These are phyloP conservation scores for Dasypus novemcinctus DNA, from an alignment of 2,113 vertebrate species.

Conservation along the genomic window DNA sequence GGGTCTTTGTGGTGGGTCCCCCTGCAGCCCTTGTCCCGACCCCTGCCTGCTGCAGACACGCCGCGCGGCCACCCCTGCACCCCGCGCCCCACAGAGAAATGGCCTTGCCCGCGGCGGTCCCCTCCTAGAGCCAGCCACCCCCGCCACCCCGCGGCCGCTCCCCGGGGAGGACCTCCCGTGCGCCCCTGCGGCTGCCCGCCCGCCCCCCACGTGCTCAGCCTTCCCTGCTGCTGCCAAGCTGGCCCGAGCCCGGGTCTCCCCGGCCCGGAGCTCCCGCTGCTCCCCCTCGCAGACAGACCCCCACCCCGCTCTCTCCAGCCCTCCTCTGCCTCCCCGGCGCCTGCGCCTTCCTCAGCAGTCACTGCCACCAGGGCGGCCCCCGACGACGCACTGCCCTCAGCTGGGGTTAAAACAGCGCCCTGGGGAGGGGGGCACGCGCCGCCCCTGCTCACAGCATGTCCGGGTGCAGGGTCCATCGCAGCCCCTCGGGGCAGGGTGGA, in stretches of 20 bases:
- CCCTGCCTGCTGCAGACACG: too few relatives aligned
- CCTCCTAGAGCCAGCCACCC: too few relatives aligned
- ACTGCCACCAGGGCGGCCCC: not conserved
- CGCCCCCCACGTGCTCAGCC: too few relatives aligned
- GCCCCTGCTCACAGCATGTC: not conserved
- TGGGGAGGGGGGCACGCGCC: not conserved
- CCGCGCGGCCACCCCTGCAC: not conserved
- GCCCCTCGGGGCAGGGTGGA: not conserved
- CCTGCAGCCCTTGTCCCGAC: not conserved
- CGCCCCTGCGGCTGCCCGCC: not conserved
- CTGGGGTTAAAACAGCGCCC: not conserved
- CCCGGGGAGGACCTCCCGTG: not conserved
- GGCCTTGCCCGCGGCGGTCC: not conserved
- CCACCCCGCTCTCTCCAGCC: not conserved
- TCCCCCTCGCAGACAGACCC: not conserved
- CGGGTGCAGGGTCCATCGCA: not conserved
- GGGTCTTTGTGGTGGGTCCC: too few relatives aligned
- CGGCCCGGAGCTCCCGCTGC: not conserved
- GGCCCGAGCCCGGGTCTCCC: not conserved
- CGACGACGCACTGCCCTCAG: not conserved
- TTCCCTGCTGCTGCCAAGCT: not conserved
- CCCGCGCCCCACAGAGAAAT: not conserved
- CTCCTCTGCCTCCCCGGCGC: not conserved
- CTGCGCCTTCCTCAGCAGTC: not conserved
- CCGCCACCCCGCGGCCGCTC: too few relatives aligned